Evolutionary conservation across 1,140 invertebrate species (phyloP), one percentile per base, ranked within the genome.

Genomic region (Heliconius congener): DNA sequence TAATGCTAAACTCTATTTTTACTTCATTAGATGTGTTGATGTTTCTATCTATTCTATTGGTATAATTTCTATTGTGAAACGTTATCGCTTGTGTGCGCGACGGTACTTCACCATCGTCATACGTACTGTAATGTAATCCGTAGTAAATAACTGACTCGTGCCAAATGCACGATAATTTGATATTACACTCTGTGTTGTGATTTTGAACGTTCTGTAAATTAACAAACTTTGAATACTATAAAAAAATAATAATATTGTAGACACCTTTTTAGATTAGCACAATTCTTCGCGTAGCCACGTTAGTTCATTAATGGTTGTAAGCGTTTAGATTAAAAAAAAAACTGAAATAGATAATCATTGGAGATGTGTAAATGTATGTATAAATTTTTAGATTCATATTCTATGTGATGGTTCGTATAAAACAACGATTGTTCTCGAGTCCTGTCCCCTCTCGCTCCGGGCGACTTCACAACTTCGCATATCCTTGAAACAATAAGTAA

Each of bases 141-240:
- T 93, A 93, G 90, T 82, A 81, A 83, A 84, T 89, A 88, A 87
- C 82, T 81, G 82, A 89, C 81, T 82, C 90, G 92, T 92, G 92
- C 91, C 90, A 86, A 87, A 85, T 81, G 91, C 92, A 92, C 92
- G 91, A 88, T 90, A 92, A 92, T 93, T 87, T 92, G 91, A 93
- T 92, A 93, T 93, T 93, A 93, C 93, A 94, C 93, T 94, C 93
- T 94, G 93, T 94, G 93, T 94, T 94, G 93, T 94, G 93, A 94
- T 93, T 93, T 93, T 93, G 90, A 93, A 92, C 86, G 90, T 93
- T 94, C 93, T 94, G 93, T 94, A 94, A 89, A 93, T 89, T 93
- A 94, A 88, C 86, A 92, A 81, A 93, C 92, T 93, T 93, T 93
- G 80, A 91, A 90, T 90, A 92, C 84, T 92, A 90, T 89, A 37